A percentile compares a stretch with the other conserved stretches of the same genome.
Evolutionary conservation across 1,140 invertebrate genomes (phyloP).

Genomic region (Drosophila tristis): DNA sequence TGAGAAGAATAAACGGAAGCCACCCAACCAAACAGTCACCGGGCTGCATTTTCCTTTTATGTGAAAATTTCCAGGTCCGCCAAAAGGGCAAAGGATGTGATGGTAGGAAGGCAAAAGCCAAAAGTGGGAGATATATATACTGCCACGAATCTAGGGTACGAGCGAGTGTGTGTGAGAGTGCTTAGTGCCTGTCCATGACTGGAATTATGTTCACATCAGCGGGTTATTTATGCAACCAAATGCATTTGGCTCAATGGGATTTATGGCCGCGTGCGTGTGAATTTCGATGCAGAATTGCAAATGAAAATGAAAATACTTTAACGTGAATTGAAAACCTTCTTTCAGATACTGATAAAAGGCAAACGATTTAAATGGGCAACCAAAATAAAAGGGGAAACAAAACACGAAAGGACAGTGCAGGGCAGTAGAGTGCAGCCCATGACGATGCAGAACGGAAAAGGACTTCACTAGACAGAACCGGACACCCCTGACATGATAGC

Average conservation of each 20-base stretch:
- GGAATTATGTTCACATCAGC: constrained; percentile 54
- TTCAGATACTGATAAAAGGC: too few species aligned
- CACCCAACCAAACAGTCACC: too few species aligned
- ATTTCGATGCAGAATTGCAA: background rate
- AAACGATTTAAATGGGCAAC: too few species aligned
- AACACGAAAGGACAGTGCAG: too few species aligned
- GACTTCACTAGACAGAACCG: too few species aligned
- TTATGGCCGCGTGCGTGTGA: constrained; percentile 20
- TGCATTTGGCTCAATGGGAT: constrained; percentile 33
- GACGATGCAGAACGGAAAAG: too few species aligned
- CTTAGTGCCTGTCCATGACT: constrained; percentile 16
- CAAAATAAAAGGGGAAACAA: too few species aligned
- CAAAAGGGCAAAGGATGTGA: background rate
- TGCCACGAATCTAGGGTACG: background rate
- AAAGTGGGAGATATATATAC: constrained; percentile 17
- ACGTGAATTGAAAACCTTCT: too few species aligned
- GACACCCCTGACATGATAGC: too few species aligned
- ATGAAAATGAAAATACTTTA: too few species aligned
- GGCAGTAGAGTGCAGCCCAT: too few species aligned
- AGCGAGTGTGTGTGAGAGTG: constrained; percentile 11
- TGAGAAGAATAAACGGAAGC: background rate
- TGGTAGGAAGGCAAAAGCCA: constrained; percentile 28
- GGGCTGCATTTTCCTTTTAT: constrained; percentile 37
- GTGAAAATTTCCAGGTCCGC: constrained; percentile 3
- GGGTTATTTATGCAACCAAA: constrained; percentile 61